These are phyloP conservation scores for Castor canadensis DNA, from an alignment of 2,113 vertebrate species.

Conservation along the genomic window DNA sequence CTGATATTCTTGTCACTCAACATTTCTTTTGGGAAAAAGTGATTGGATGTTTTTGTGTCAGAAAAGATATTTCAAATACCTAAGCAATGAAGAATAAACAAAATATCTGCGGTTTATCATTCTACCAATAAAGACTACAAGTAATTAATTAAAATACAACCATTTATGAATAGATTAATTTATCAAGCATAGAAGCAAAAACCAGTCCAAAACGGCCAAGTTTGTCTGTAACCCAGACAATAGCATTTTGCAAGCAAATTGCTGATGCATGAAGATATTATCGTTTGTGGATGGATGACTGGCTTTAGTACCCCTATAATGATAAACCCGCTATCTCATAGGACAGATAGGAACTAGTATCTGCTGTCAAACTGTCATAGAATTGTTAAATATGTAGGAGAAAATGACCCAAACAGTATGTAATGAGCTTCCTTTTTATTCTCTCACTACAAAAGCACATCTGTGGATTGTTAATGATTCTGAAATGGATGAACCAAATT, in stretches of 20 bases:
- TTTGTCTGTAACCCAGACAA: slow-evolving; percentile 50
- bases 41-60: background rate
- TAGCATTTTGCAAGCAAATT: slow-evolving; percentile 66
- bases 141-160: slow-evolving; percentile 58
- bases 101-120: slow-evolving; percentile 14
- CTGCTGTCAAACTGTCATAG: slow-evolving; percentile 49
- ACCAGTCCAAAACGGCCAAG: slow-evolving; percentile 47
- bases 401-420: slow-evolving; percentile 67
- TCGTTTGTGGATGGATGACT: slow-evolving; percentile 39
- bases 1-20: background rate
- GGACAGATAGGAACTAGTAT: slow-evolving; percentile 52
- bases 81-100: background rate
- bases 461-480: slow-evolving; percentile 61
- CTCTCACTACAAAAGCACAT: slow-evolving; percentile 62
- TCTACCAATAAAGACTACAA: slow-evolving; percentile 49
- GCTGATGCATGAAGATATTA: slow-evolving; percentile 61
- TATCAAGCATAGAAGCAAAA: slow-evolving; percentile 53
- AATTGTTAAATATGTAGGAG: slow-evolving; percentile 57
- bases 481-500: slow-evolving; percentile 53
- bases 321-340: slow-evolving; percentile 49
- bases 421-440: slow-evolving; percentile 64
- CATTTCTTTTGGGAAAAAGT: slow-evolving; percentile 47
- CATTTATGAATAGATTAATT: slow-evolving; percentile 53
- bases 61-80: slow-evolving; percentile 47
- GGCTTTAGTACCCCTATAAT: slow-evolving; percentile 15